A percentile compares a stretch with the other conserved stretches of the same genome.
phyloP scores from a whole-genome alignment of 2,113 vertebrate species.

The Chionodraco myersi region DNA sequence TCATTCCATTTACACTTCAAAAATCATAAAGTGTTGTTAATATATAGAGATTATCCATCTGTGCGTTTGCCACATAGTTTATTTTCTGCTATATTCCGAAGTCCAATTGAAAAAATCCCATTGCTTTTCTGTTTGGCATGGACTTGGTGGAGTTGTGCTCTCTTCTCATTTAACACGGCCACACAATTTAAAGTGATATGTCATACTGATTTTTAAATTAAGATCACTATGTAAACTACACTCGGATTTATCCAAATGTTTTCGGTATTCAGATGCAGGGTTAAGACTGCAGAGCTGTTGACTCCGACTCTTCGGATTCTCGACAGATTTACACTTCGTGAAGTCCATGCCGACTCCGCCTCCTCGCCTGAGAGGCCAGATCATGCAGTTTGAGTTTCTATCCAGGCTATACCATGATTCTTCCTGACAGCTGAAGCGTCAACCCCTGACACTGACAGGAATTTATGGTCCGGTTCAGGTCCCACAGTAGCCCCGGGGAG shows the following conservation, averaged over 20 bases:
- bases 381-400: constrained; percentile 83
- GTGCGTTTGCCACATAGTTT: too few relatives aligned
- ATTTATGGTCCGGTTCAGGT: constrained; percentile 86
- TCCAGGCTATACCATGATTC: constrained; percentile 86
- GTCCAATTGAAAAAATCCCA: too few relatives aligned
- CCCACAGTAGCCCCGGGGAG: constrained; percentile 85
- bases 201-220: constrained; percentile 14
- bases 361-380: constrained; percentile 49
- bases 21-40: too few relatives aligned
- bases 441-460: constrained; percentile 85
- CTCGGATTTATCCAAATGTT: neutral
- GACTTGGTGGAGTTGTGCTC: too few relatives aligned
- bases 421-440: constrained; percentile 92
- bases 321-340: constrained; percentile 53
- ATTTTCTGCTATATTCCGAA: too few relatives aligned
- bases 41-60: too few relatives aligned
- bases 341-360: constrained; percentile 24
- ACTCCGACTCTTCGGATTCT: constrained; percentile 41
- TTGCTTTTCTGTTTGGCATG: too few relatives aligned
- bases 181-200: neutral
- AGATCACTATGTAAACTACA: neutral
- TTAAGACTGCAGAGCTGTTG: constrained; percentile 15
- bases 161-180: constrained; percentile 9
- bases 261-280: neutral
- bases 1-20: too few relatives aligned